These are phyloP conservation scores for Ditula angustiorana DNA, from an alignment of 2,888 invertebrate genomes.

Conservation along the genomic window DNA sequence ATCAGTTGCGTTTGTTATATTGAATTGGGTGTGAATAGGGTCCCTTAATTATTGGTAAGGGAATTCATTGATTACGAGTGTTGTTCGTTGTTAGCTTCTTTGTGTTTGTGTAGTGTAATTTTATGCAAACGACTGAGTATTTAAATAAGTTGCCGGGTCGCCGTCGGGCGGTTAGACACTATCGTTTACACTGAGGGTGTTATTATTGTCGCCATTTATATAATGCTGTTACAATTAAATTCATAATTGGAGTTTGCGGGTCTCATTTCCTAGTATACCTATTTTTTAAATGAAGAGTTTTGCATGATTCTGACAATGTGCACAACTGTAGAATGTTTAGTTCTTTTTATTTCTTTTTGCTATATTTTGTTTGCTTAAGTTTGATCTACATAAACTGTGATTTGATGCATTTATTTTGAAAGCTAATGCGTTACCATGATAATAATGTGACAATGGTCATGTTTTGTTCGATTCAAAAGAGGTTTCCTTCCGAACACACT, in stretches of 20 bases:
- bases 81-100: constrained; percentile 7
- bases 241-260: neutral
- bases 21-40: constrained; percentile 32
- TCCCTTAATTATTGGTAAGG: constrained; percentile 17
- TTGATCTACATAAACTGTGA: too few species aligned
- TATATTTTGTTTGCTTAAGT: too few species aligned
- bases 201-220: neutral
- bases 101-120: neutral
- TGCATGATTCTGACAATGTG: too few species aligned
- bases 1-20: constrained; percentile 34
- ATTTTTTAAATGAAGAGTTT: too few species aligned
- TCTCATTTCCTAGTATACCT: too few species aligned
- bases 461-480: too few species aligned
- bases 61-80: constrained; percentile 7
- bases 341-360: too few species aligned
- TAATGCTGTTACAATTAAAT: neutral
- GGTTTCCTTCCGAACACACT: too few species aligned
- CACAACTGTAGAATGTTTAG: neutral
- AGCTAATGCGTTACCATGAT: too few species aligned
- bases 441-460: too few species aligned
- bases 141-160: neutral
- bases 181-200: neutral
- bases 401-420: too few species aligned
- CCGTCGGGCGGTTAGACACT: neutral
- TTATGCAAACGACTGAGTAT: neutral